Evolutionary conservation across 2,113 vertebrate species (phyloP), one percentile per base, ranked within the genome.

Genomic region (Platysternon megacephalum): DNA sequence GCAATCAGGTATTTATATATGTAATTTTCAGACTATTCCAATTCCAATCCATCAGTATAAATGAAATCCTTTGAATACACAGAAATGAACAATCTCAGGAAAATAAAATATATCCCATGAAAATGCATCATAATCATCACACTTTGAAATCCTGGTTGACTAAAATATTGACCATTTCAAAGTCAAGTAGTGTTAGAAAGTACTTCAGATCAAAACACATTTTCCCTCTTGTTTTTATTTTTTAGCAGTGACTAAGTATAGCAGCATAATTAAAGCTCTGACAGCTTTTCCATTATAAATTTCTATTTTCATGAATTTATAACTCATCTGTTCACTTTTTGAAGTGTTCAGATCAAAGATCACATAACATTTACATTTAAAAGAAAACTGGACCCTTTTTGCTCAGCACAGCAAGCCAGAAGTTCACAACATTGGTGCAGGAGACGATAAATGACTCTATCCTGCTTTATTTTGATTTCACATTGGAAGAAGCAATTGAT

Each of bases 331-430:
- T 68, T 89, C 92, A 65, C 65, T 92, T 97, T 96, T 88, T 97
- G 93, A 96, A 97, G 90, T 95, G 7, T 12, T 56, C 95, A 95
- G 89, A 94, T 95, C 90, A 97, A 97, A 97, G 96, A 95, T 93
- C 89, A 90, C 24, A 79, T 95, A 93, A 94, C 92, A 84, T 91
- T 88, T 86, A 80, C 49, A 51, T 88, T 95, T 94, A 88, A 95
- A 93, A 93, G 85, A 90, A 93, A 95, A 78, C 35, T 49, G 17
- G 84, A 83, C 12, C 11, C 85, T 94, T 96, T 95, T 88, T 85
- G 81, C 68, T 83, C 74, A 85, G 72, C 85, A 88, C 65, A 92
- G 88, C 74, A 94, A 92, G 74, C 79, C 74, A 74, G 24, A 94
- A 94, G 85, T 90, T 96, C 91, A 93, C 94, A 95, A 93, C 80